Conservation (phyloP, 2,888 invertebrate species). For the Tipula lateralis region DNA sequence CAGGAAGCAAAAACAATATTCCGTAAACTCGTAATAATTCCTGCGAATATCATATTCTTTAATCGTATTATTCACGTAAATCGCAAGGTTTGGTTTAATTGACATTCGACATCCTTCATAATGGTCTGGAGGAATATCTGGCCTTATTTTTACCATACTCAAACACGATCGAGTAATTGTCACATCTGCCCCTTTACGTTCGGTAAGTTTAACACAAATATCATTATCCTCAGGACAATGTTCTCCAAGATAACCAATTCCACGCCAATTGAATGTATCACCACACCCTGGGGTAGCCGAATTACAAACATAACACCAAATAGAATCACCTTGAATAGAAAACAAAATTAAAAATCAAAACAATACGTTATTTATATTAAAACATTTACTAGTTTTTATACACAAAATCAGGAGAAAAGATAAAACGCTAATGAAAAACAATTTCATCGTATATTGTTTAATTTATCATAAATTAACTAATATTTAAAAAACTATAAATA, state of each 20-base stretch:
- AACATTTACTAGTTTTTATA: neutral
- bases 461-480: neutral
- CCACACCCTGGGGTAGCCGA: conserved; percentile 86
- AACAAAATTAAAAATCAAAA: neutral
- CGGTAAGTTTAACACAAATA: conserved; percentile 84
- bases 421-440: neutral
- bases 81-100: conserved; percentile 59
- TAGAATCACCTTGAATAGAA: conserved; percentile 52
- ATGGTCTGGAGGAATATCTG: conserved; percentile 84
- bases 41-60: conserved; percentile 80
- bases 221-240: conserved; percentile 79
- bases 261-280: conserved; percentile 76
- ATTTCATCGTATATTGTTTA: neutral
- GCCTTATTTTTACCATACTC: conserved; percentile 71
- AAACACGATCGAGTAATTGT: conserved; percentile 81
- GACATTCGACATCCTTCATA: conserved; percentile 86
- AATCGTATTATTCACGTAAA: conserved; percentile 83
- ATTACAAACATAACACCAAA: conserved; percentile 87
- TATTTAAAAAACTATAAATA: too few relatives aligned
- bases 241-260: conserved; percentile 66
- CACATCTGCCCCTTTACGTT: conserved; percentile 73
- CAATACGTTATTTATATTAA: neutral
- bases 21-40: conserved; percentile 72
- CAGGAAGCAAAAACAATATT: conserved; percentile 87
- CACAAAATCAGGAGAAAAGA: neutral